phyloP scores from a whole-genome alignment of 2,797 vertebrate genomes.

The Poecilia wingei region DNA sequence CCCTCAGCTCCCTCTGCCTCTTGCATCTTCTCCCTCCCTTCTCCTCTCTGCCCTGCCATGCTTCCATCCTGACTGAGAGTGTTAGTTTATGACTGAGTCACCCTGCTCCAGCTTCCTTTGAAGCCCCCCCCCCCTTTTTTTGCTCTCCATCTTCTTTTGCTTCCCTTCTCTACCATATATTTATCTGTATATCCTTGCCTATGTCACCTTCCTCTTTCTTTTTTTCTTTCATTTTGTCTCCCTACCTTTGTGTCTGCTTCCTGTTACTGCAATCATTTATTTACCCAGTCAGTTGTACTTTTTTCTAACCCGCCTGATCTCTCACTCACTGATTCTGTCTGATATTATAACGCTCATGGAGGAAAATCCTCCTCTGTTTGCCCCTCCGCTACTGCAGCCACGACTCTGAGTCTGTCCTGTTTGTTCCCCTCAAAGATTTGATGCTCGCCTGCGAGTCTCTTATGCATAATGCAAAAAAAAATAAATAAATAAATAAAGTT shows the following conservation, averaged over 20 bases:
- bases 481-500: slow-evolving; percentile 18
- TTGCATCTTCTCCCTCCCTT: slow-evolving; percentile 35
- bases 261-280: slow-evolving; percentile 70
- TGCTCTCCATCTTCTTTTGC: slow-evolving; percentile 46
- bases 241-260: slow-evolving; percentile 47
- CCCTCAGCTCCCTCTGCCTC: slow-evolving; percentile 50
- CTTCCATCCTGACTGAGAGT: slow-evolving; percentile 65
- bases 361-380: slow-evolving; percentile 34
- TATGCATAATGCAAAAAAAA: slow-evolving; percentile 34
- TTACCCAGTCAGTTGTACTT: slow-evolving; percentile 54
- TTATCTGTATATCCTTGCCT: slow-evolving; percentile 12
- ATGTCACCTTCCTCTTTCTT: slow-evolving; percentile 34
- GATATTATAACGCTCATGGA: slow-evolving; percentile 61
- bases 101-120: slow-evolving; percentile 58
- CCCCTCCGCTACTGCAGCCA: slow-evolving; percentile 17
- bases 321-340: slow-evolving; percentile 70
- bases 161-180: slow-evolving; percentile 26
- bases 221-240: slow-evolving; percentile 29
- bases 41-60: slow-evolving; percentile 36
- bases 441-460: slow-evolving; percentile 33
- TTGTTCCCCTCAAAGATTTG: slow-evolving; percentile 26
- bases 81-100: slow-evolving; percentile 76
- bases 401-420: slow-evolving; percentile 32
- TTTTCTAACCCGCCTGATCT: slow-evolving; percentile 41
- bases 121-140: slow-evolving; percentile 40